Percentiles rank a stretch among this genome's conserved stretches.
phyloP scores from a whole-genome alignment of 2,888 invertebrate species.

The Teleogryllus oceanicus region DNA sequence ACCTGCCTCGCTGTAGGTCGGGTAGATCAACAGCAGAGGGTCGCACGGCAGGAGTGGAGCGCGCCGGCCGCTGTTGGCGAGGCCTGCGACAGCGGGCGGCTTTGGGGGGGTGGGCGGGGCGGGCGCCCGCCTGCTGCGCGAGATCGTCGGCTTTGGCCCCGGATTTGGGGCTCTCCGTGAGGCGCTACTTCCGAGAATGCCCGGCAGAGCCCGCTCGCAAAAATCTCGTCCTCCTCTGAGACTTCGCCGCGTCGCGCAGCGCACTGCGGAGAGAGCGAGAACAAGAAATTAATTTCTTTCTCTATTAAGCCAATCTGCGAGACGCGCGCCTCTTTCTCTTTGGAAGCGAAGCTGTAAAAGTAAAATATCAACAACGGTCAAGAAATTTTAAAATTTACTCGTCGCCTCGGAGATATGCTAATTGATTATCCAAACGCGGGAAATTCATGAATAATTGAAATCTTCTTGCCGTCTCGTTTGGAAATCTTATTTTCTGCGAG shows the following conservation, averaged over 20 bases:
- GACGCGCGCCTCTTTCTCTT: neutral
- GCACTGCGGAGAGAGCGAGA: neutral
- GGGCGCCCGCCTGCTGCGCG: neutral
- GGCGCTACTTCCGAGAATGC: neutral
- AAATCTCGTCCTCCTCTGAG: too few species aligned
- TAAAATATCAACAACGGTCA: neutral
- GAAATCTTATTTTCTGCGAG: neutral
- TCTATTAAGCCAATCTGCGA: neutral
- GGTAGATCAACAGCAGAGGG: too few species aligned
- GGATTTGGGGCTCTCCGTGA: neutral
- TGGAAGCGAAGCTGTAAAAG: neutral
- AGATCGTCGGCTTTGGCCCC: neutral
- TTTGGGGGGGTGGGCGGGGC: too few species aligned
- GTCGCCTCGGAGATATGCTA: neutral
- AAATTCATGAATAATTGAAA: slow-evolving; percentile 10
- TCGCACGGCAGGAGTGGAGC: too few species aligned
- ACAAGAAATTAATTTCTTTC: neutral
- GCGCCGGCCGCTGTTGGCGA: too few species aligned
- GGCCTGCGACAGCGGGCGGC: too few species aligned
- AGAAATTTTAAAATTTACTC: slow-evolving; percentile 9
- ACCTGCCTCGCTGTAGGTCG: too few species aligned
- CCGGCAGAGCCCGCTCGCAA: neutral
- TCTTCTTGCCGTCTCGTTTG: neutral
- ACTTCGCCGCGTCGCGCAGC: too few species aligned
- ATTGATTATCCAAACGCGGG: slow-evolving; percentile 6